Evolutionary conservation across 2,797 vertebrate species (phyloP).

Genomic region (Myotis myotis): DNA sequence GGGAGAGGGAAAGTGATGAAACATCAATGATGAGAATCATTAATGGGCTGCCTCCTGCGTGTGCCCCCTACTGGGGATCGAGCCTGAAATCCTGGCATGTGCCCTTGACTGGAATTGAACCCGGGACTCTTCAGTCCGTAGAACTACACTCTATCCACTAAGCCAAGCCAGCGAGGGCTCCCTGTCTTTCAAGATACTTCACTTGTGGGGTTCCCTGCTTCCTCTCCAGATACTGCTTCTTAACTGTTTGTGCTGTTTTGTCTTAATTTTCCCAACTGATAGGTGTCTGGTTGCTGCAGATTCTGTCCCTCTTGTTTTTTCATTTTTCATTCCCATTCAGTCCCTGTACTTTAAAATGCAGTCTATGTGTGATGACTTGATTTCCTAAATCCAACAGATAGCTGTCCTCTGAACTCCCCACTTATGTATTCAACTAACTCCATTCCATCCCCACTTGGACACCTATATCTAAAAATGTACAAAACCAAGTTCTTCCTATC

Average conservation of each 20-base stretch:
- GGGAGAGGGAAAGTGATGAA: no score
- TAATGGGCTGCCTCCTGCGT: no score
- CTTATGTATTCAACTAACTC: background rate
- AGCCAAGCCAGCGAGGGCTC: background rate
- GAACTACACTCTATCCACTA: background rate
- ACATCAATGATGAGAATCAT: no score
- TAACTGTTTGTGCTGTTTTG: background rate
- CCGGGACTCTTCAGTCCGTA: no score
- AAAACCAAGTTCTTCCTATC: background rate
- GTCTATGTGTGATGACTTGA: background rate
- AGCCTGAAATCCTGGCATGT: no score
- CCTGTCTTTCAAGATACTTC: background rate
- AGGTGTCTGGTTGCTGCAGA: fast-evolving
- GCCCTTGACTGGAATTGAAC: no score
- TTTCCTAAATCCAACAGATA: background rate
- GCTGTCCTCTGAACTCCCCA: background rate
- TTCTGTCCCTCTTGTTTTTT: background rate
- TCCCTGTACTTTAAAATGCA: background rate
- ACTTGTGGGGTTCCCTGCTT: fast-evolving
- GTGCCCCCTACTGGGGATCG: no score
- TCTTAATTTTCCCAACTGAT: background rate
- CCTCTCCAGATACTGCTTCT: background rate
- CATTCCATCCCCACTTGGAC: background rate
- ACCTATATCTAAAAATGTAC: background rate
- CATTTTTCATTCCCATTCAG: background rate